Percentiles rank a stretch among this genome's conserved stretches.
Conservation (phyloP, 2,888 invertebrate genomes). For the Agrotis segetum region DNA sequence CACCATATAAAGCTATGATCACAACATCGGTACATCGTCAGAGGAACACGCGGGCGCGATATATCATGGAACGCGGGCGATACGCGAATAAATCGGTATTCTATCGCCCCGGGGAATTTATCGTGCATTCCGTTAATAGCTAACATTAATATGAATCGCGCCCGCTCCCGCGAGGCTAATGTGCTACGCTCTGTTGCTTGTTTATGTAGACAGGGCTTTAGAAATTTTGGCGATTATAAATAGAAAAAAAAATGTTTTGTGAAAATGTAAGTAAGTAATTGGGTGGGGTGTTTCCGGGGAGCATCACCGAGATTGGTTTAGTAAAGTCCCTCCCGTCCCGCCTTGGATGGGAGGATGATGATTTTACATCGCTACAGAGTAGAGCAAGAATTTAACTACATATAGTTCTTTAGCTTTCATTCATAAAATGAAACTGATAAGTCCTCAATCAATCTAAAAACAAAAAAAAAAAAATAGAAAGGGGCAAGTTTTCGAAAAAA, state of each 20-base stretch:
- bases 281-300: conserved; percentile 11
- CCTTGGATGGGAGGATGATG: no score
- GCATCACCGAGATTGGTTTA: conserved; percentile 13
- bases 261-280: conserved; percentile 50
- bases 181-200: conserved; percentile 61
- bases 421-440: no score
- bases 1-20: conserved; percentile 62
- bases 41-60: conserved; percentile 65
- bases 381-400: no score
- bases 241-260: conserved; percentile 38
- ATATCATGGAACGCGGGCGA: conserved; percentile 67
- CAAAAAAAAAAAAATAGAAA: no score
- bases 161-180: conserved; percentile 67
- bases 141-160: conserved; percentile 81
- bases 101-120: conserved; percentile 80
- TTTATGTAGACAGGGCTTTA: conserved; percentile 62
- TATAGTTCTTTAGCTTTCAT: no score
- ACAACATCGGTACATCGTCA: conserved; percentile 62
- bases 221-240: conserved; percentile 50
- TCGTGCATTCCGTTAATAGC: conserved; percentile 81
- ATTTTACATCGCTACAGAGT: no score
- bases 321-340: no score
- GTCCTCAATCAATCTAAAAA: no score
- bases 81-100: conserved; percentile 81
- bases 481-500: no score